A percentile compares a stretch with the other conserved stretches of the same genome.
Conservation (phyloP, 2,113 vertebrate species). For the Nothocercus nigrocapillus region DNA sequence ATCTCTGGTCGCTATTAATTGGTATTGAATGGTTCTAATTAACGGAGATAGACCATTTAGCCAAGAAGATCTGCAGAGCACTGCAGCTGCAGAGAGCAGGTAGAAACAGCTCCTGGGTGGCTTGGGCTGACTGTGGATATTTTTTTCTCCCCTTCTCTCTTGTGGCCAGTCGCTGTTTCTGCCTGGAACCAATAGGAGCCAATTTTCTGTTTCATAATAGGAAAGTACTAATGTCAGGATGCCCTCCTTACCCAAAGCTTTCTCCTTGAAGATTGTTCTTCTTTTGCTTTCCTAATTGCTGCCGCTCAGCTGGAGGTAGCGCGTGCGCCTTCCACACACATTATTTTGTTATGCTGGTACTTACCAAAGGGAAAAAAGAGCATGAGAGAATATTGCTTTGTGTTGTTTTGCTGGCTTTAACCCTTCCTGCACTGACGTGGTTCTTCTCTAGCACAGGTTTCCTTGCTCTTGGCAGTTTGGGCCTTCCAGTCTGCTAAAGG, state of each 20-base stretch:
- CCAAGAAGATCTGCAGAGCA: not conserved
- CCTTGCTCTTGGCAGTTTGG: not conserved
- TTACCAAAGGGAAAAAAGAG: constrained; percentile 1
- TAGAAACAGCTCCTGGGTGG: not conserved
- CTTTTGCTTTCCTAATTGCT: constrained; percentile 67
- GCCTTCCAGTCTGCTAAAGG: not conserved
- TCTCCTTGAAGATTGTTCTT: constrained; percentile 66
- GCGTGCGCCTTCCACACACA: not conserved
- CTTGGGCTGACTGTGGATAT: not conserved
- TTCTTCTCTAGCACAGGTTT: fast-evolving
- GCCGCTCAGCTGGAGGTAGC: constrained; percentile 58
- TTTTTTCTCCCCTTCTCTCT: not conserved
- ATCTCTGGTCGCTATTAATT: constrained; percentile 45
- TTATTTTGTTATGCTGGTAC: constrained; percentile 55
- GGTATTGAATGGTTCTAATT: constrained; percentile 49
- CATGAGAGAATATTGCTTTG: not conserved
- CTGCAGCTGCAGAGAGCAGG: not conserved
- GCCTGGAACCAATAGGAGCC: not conserved
- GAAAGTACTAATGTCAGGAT: constrained; percentile 43
- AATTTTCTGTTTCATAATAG: constrained; percentile 58
- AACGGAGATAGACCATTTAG: not conserved
- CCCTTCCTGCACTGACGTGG: not conserved
- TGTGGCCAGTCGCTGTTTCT: constrained; percentile 19
- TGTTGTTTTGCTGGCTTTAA: not conserved
- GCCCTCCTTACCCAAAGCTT: constrained; percentile 56